A percentile compares a stretch with the other conserved stretches of the same genome.
Evolutionary conservation across 1,140 invertebrate genomes (phyloP).

Genomic region (Cyrtorhinus lividipennis): DNA sequence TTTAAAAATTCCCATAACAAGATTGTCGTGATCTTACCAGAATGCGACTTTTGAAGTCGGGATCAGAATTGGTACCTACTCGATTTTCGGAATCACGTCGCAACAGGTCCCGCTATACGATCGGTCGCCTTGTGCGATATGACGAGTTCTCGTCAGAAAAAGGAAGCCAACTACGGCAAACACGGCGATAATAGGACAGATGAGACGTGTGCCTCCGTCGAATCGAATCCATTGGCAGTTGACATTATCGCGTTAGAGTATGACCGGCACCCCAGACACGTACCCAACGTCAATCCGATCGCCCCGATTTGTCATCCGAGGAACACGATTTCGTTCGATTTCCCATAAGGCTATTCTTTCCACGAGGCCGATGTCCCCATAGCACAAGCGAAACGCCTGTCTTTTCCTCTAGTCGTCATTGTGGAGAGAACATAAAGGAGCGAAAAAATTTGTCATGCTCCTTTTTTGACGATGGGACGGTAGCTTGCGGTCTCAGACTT

Average conservation of each 20-base stretch:
- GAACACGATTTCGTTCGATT: not conserved
- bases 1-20: no score
- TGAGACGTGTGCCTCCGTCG: not conserved
- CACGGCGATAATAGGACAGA: not conserved
- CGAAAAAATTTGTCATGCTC: no score
- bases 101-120: no score
- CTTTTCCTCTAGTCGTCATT: no score
- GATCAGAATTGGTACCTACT: no score
- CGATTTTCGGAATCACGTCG: no score
- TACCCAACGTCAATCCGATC: not conserved
- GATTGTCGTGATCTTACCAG: no score
- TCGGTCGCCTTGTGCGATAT: not conserved
- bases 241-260: conserved; percentile 5
- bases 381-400: not conserved
- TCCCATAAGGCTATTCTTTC: not conserved
- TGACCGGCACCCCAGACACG: not conserved
- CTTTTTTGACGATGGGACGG: no score
- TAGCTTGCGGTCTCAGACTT: no score
- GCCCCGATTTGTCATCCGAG: not conserved
- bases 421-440: no score
- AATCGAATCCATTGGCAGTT: conserved; percentile 6
- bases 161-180: not conserved
- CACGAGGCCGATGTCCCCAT: not conserved
- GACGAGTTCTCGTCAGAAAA: not conserved
- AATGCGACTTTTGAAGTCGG: no score